A percentile compares a stretch with the other conserved stretches of the same genome.
Evolutionary conservation across 64 coral and sea anemone species (phyloP).

Genomic region (Stylophora pistillata): DNA sequence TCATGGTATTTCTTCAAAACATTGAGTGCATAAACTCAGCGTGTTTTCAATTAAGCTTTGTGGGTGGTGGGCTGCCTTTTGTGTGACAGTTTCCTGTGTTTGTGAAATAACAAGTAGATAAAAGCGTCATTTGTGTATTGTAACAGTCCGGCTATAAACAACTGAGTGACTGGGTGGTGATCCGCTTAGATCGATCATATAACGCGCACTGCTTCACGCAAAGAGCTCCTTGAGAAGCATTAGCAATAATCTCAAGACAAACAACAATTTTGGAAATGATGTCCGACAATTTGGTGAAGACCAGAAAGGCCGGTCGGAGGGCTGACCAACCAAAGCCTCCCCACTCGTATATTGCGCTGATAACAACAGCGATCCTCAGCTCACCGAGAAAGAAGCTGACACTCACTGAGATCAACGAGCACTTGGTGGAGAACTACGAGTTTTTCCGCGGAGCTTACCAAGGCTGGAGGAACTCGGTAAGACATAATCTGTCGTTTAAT

Average conservation of each 20-base stretch:
- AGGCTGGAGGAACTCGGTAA: conserved; percentile 96
- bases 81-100: conserved; percentile 33
- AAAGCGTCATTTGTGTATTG: conserved; percentile 38
- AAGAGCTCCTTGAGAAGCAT: conserved; percentile 2
- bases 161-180: neutral
- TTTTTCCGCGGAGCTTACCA: conserved; percentile 94
- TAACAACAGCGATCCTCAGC: conserved; percentile 94
- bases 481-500: conserved; percentile 98
- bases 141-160: conserved; percentile 25
- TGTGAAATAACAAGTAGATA: conserved; percentile 25
- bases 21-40: neutral
- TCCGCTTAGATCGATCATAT: neutral
- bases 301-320: neutral
- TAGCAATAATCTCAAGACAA: conserved; percentile 4
- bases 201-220: neutral
- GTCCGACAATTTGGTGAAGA: neutral
- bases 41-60: conserved; percentile 46
- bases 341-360: conserved; percentile 95
- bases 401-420: conserved; percentile 95
- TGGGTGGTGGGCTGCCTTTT: conserved; percentile 22
- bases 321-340: conserved; percentile 81
- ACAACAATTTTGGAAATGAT: conserved; percentile 7
- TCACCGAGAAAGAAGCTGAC: conserved; percentile 91
- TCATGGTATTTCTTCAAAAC: neutral
- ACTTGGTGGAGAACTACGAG: conserved; percentile 88